Percentiles rank a stretch among this genome's conserved stretches.
Evolutionary conservation across 2,797 vertebrate genomes (phyloP).

Genomic region (Alouatta caraya): DNA sequence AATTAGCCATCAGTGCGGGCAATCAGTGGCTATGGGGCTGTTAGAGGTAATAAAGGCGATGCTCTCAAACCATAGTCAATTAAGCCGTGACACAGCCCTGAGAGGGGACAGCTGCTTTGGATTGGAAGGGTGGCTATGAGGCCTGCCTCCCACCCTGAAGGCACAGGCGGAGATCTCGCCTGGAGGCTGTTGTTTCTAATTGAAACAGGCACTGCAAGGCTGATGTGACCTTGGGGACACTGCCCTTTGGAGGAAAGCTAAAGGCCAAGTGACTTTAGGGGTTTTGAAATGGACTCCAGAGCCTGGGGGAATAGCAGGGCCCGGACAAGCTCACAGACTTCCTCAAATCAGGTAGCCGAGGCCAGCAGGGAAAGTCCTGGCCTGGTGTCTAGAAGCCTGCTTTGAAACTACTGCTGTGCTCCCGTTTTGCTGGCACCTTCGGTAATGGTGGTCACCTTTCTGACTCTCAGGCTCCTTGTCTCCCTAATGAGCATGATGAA

Average conservation of each 20-base stretch:
- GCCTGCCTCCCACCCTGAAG: neutral
- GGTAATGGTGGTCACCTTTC: rapidly evolving
- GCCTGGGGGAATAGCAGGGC: rapidly evolving
- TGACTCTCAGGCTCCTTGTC: neutral
- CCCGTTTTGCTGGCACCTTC: neutral
- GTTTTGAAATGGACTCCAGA: neutral
- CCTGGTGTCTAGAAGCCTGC: rapidly evolving
- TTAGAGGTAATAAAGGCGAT: conserved; percentile 87
- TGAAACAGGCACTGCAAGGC: rapidly evolving
- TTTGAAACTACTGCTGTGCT: neutral
- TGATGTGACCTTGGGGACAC: neutral
- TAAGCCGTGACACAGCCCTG: conserved; percentile 82
- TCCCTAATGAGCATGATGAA: rapidly evolving
- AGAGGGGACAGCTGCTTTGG: conserved; percentile 84
- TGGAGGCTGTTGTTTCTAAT: neutral
- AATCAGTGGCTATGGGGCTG: conserved; percentile 86
- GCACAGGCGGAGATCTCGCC: neutral
- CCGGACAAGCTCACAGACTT: neutral
- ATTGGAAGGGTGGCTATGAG: conserved; percentile 23
- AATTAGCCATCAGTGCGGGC: conserved; percentile 87
- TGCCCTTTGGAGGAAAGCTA: neutral
- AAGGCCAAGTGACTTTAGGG: neutral
- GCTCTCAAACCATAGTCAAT: conserved; percentile 85
- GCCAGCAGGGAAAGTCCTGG: rapidly evolving
- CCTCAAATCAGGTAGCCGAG: no score